Evolutionary conservation across 2,113 vertebrate genomes (phyloP).

Genomic region (Lichenostomus cassidix): DNA sequence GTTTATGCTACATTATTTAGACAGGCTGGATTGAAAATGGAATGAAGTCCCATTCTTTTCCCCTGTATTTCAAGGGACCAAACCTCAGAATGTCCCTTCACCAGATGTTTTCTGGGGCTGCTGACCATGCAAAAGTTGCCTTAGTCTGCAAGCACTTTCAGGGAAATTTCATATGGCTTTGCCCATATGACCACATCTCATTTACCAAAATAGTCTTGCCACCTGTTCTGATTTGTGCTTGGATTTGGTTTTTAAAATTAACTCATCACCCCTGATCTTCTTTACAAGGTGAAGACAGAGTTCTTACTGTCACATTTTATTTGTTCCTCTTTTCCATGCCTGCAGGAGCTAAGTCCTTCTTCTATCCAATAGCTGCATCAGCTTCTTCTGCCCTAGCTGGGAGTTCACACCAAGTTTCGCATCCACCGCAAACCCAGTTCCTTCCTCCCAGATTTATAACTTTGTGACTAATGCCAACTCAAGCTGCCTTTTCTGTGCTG

Average conservation of each 20-base stretch:
- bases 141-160: neutral
- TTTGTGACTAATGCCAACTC: neutral
- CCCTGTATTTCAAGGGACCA: neutral
- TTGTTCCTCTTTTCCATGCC: neutral
- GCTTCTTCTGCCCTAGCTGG: neutral
- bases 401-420: neutral
- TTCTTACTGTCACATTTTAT: neutral
- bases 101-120: neutral
- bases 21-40: neutral
- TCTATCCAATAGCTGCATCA: neutral
- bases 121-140: neutral
- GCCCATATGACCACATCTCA: neutral
- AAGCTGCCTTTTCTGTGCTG: neutral
- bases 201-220: neutral
- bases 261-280: neutral
- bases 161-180: neutral
- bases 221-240: neutral
- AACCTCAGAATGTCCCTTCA: neutral
- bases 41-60: neutral
- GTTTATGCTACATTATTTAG: neutral
- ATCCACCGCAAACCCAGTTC: neutral
- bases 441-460: conserved; percentile 1
- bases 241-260: conserved; percentile 20
- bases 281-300: neutral
- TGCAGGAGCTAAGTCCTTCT: neutral